A percentile compares a stretch with the other conserved stretches of the same genome.
Conservation (phyloP, 2,888 invertebrate species). For the Eucera pruinosa region DNA sequence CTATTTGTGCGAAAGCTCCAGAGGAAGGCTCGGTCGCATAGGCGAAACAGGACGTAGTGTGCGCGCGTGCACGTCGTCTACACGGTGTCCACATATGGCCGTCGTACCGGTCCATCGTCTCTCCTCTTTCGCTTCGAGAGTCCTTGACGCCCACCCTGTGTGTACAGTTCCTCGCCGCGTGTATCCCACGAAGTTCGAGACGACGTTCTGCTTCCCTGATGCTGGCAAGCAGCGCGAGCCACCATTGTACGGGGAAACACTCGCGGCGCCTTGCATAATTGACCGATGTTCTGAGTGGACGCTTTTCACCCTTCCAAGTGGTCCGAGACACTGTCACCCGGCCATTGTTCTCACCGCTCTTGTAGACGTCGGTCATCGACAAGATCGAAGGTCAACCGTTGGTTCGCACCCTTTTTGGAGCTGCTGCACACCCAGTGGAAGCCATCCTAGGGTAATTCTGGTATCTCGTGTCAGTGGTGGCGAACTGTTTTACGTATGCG, state of each 20-base stretch:
- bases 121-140: conserved; percentile 68
- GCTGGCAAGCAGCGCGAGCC: conserved; percentile 33
- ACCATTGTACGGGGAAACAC: conserved; percentile 60
- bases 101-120: conserved; percentile 75
- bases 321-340: conserved; percentile 45
- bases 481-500: too few species aligned
- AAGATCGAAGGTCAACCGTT: conserved; percentile 61
- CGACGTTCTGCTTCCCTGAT: conserved; percentile 40
- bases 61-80: conserved; percentile 54
- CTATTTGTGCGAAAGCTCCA: background rate
- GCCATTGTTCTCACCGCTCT: conserved; percentile 59
- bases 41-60: conserved; percentile 29
- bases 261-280: conserved; percentile 72
- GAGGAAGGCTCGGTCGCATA: conserved; percentile 1
- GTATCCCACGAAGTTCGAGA: conserved; percentile 61
- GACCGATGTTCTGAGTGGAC: conserved; percentile 48
- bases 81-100: conserved; percentile 78
- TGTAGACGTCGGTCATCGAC: conserved; percentile 43
- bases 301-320: conserved; percentile 62
- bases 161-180: conserved; percentile 58
- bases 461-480: too few species aligned
- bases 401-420: conserved; percentile 46
- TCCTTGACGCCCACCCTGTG: conserved; percentile 81
- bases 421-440: background rate
- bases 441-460: too few species aligned